These are phyloP conservation scores for Hofmannophila pseudospretella DNA, from an alignment of 2,888 invertebrate genomes.

Conservation along the genomic window DNA sequence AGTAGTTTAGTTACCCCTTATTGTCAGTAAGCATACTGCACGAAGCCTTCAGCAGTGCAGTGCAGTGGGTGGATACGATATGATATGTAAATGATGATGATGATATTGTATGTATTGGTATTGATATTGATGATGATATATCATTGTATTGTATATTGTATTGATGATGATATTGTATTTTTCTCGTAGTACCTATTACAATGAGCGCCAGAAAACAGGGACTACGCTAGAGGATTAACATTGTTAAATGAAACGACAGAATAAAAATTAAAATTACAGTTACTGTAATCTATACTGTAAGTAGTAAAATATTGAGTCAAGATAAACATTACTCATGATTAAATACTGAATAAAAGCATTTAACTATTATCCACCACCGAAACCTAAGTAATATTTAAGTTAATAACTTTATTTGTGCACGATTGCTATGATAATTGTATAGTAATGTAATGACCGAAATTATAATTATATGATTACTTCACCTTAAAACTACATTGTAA, in stretches of 20 bases:
- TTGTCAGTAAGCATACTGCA: too few species aligned
- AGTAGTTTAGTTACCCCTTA: too few species aligned
- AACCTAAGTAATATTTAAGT: constrained; percentile 56
- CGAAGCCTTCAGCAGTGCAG: too few species aligned
- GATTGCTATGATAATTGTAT: constrained; percentile 13
- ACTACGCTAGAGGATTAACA: not conserved
- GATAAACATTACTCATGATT: constrained; percentile 58
- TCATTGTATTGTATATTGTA: too few species aligned
- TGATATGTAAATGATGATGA: too few species aligned
- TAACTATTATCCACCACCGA: constrained; percentile 62
- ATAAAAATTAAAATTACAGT: constrained; percentile 46
- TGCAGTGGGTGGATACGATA: too few species aligned
- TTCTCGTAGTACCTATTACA: too few species aligned
- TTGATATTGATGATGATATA: too few species aligned
- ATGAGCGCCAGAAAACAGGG: too few species aligned
- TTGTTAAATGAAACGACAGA: constrained; percentile 13
- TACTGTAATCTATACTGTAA: constrained; percentile 43
- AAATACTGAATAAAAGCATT: constrained; percentile 58
- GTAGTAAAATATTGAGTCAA: constrained; percentile 48
- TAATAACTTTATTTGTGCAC: constrained; percentile 42
- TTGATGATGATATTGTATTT: too few species aligned
- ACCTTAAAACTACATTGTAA: constrained; percentile 44
- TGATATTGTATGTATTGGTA: too few species aligned
- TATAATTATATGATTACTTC: constrained; percentile 19
- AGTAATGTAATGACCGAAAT: constrained; percentile 7